Percentiles rank a stretch among this genome's conserved stretches.
Evolutionary conservation across 2,113 vertebrate species (phyloP).

Genomic region (Piprites chloris): DNA sequence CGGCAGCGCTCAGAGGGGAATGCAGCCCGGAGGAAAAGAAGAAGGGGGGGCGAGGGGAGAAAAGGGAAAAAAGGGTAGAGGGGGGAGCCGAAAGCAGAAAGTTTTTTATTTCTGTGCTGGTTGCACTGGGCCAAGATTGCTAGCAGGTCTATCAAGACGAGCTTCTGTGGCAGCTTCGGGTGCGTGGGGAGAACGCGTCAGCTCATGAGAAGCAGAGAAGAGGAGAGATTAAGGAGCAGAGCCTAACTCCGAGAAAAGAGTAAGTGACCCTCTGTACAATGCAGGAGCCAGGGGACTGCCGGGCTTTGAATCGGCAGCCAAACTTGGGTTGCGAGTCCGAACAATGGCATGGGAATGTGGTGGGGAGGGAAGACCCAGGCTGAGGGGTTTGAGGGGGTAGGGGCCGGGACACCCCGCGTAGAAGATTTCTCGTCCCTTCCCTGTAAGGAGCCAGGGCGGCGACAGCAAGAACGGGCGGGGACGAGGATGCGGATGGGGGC

Average conservation of each 20-base stretch:
- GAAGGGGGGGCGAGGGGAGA: fast-evolving
- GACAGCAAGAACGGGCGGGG: not conserved
- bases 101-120: conserved; percentile 71
- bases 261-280: conserved; percentile 45
- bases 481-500: not conserved
- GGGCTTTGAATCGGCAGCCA: not conserved
- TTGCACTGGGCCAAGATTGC: conserved; percentile 73
- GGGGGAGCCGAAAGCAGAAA: conserved; percentile 71
- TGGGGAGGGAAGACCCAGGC: not conserved
- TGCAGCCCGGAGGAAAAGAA: conserved; percentile 51
- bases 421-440: not conserved
- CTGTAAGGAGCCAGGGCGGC: not conserved
- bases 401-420: not conserved
- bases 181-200: not conserved
- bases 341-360: not conserved
- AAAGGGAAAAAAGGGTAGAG: not conserved
- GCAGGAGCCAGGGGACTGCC: not conserved
- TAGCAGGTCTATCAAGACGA: conserved; percentile 80
- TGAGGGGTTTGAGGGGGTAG: too few species aligned
- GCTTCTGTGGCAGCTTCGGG: conserved; percentile 66
- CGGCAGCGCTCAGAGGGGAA: conserved; percentile 74
- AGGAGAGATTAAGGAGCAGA: conserved; percentile 3
- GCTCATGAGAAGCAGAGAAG: not conserved
- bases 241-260: conserved; percentile 15
- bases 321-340: not conserved